These are phyloP conservation scores for Nerophis ophidion DNA, from an alignment of 2,113 vertebrate species.

Conservation along the genomic window DNA sequence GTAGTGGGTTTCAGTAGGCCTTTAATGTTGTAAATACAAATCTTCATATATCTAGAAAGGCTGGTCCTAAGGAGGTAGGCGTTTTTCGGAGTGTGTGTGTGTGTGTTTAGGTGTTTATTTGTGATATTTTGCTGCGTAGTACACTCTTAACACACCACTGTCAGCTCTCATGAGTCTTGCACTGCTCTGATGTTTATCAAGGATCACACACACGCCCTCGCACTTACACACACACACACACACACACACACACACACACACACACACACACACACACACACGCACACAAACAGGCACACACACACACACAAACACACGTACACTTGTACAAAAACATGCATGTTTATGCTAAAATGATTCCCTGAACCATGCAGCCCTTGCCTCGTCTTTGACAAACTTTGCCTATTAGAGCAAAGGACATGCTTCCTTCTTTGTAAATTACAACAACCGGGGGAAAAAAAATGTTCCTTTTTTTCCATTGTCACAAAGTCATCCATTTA, in stretches of 20 bases:
- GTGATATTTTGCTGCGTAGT: conserved; percentile 27
- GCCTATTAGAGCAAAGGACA: conserved; percentile 12
- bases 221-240: conserved; percentile 12
- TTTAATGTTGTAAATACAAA: no score
- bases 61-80: no score
- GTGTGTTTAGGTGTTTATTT: conserved; percentile 7
- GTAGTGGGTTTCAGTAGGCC: no score
- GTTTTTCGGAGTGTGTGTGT: conserved; percentile 10
- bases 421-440: conserved; percentile 1
- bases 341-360: conserved; percentile 14
- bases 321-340: conserved; percentile 10
- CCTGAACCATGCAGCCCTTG: conserved; percentile 27
- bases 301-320: conserved; percentile 6
- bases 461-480: neutral
- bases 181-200: conserved; percentile 36
- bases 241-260: conserved; percentile 12
- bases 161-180: conserved; percentile 54
- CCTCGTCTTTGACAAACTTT: conserved; percentile 9
- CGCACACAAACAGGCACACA: neutral
- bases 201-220: conserved; percentile 10
- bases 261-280: conserved; percentile 1
- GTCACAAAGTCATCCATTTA: conserved; percentile 8
- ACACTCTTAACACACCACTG: conserved; percentile 31
- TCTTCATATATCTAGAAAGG: no score
- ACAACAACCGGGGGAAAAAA: neutral